Evolutionary conservation across 2,888 invertebrate species (phyloP).

Genomic region (Neoscelio sp.): DNA sequence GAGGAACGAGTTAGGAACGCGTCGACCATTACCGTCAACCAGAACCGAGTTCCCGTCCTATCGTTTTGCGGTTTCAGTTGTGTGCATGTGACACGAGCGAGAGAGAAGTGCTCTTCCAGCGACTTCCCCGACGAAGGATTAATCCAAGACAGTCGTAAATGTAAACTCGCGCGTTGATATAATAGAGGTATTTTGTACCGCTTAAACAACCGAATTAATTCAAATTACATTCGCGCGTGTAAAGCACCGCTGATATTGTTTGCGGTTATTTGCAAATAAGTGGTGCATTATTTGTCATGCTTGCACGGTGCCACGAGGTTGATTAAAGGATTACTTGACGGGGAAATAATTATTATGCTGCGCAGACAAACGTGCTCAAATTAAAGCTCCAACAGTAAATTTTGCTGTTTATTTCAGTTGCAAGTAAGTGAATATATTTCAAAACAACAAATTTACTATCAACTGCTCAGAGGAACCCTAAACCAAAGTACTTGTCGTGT

Average conservation of each 20-base stretch:
- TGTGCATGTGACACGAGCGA: conserved; percentile 37
- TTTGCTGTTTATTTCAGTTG: no score
- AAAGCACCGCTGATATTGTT: conserved; percentile 3
- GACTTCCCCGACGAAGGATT: conserved; percentile 26
- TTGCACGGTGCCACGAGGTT: neutral
- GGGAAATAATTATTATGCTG: neutral
- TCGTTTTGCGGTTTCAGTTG: conserved; percentile 30
- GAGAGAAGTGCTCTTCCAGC: conserved; percentile 16
- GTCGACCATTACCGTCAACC: conserved; percentile 11
- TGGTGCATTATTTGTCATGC: conserved; percentile 6
- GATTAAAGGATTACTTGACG: conserved; percentile 25
- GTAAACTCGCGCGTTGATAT: conserved; percentile 4
- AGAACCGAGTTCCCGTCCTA: conserved; percentile 22
- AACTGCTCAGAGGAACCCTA: no score
- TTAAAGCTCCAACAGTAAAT: no score
- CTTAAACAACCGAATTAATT: conserved; percentile 19
- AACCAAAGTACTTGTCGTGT: no score
- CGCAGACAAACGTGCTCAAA: no score
- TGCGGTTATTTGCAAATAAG: conserved; percentile 21
- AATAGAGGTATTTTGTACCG: conserved; percentile 10
- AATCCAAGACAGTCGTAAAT: conserved; percentile 36
- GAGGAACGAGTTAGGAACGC: conserved; percentile 38
- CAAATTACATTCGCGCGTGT: conserved; percentile 16
- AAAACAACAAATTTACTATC: no score
- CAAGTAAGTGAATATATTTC: no score